Evolutionary conservation across 2,797 vertebrate species (phyloP), one percentile per base, ranked within the genome.

Genomic region (Pempheris klunzingeri): DNA sequence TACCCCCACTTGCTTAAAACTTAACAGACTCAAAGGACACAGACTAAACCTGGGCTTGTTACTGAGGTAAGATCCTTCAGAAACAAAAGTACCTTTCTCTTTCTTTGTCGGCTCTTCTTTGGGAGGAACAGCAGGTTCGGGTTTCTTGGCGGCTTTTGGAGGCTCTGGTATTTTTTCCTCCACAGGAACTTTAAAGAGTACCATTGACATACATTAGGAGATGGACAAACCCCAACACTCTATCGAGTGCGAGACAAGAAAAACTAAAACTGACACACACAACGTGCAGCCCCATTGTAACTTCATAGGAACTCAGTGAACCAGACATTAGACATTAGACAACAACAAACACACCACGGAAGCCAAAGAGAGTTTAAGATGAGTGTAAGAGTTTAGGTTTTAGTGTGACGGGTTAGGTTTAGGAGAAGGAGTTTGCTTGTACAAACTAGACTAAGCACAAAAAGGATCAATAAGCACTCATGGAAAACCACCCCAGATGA

Each of bases 41-140:
- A 61, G 12, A 69, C 17, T 46, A 66, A 47, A 38, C 4, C 15
- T 24, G 26, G 1, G 4, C 11, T 11, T 26, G 15, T 62, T 11
- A 44, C 10, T 28, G 11, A 54, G 0, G 7, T 68, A 74, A 63
- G 53, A 52, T 41, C 36, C 39, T 72, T 55, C 80, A 83, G 44
- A 71, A 78, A 66, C 36, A 28, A 7, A 62, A 55, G 71, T 97
- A 98, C 97, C 97, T 96, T 94, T 96, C 78, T 94, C 88, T 65
- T 78, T 91, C 90, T 41, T 73, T 6, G 39, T 15, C 0, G 90
- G 92, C 69, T 96, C 87, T 91, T 94, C 95, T 91, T 95, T 94
- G 86, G 95, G 79, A 77, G 75, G 80, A 74, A 74, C 65, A 55
- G 78, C 61, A 32, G 77, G 13, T 59, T 88, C 84, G 30, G 84